These are phyloP conservation scores for Neoseiulus cucumeris DNA, from an alignment of 1,140 invertebrate species.

Conservation along the genomic window DNA sequence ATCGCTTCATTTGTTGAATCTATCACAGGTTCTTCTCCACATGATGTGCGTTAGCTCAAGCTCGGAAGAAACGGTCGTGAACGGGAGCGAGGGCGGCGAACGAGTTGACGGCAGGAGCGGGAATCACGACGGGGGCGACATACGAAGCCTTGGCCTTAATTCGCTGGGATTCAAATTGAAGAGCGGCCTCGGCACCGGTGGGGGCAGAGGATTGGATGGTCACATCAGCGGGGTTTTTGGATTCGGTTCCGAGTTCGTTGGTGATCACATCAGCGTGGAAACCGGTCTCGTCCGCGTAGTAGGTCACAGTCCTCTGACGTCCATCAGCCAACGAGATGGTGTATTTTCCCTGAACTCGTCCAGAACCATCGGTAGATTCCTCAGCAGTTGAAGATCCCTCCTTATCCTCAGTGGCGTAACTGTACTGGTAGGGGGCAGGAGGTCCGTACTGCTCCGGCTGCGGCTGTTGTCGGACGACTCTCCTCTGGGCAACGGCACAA, in stretches of 20 bases:
- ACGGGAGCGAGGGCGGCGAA: background rate
- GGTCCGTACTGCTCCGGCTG: background rate
- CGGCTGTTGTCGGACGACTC: background rate
- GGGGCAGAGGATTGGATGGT: background rate
- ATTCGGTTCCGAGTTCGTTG: conserved; percentile 10
- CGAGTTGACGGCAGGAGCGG: background rate
- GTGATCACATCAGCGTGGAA: conserved; percentile 10
- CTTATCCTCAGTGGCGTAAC: background rate
- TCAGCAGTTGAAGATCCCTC: conserved; percentile 11
- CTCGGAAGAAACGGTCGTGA: background rate
- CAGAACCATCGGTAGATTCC: conserved; percentile 14
- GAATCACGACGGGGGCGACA: background rate
- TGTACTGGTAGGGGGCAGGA: conserved; percentile 6
- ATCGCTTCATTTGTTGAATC: too few species aligned
- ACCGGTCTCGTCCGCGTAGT: background rate
- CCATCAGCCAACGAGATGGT: conserved; percentile 14
- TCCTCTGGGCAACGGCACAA: background rate
- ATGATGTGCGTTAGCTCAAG: too few species aligned
- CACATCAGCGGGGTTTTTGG: conserved; percentile 5
- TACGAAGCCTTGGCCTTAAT: background rate
- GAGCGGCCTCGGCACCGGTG: background rate
- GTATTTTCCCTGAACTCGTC: conserved; percentile 15
- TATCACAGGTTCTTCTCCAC: too few species aligned
- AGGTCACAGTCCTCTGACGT: conserved; percentile 4
- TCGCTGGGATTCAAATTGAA: background rate